Conservation (phyloP, 2,888 invertebrate species). For the Rhamphomyia laevipes region DNA sequence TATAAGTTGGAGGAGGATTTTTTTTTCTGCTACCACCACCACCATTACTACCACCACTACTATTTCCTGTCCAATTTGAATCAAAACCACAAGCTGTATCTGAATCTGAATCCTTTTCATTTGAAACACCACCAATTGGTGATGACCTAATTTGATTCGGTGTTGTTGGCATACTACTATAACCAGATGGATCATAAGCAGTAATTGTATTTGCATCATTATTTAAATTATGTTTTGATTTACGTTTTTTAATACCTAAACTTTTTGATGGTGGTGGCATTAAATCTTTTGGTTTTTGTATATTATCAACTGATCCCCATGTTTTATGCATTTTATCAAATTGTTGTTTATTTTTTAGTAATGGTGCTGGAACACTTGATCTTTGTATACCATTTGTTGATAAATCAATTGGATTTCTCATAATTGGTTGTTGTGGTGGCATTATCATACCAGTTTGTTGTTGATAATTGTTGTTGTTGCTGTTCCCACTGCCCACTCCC, state of each 20-base stretch:
- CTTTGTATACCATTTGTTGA: conserved; percentile 16
- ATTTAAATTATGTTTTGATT: conserved; percentile 5
- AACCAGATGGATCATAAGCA: conserved; percentile 40
- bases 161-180: conserved; percentile 55
- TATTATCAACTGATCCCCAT: conserved; percentile 85
- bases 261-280: conserved; percentile 70
- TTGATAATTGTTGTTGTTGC: conserved; percentile 37
- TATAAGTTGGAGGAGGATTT: conserved; percentile 5
- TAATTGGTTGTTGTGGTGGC: conserved; percentile 27
- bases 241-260: conserved; percentile 50
- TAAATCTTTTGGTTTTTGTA: conserved; percentile 44
- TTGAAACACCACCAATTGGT: conserved; percentile 11
- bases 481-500: conserved; percentile 54
- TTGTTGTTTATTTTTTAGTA: conserved; percentile 22
- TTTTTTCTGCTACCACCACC: neutral
- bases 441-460: conserved; percentile 26
- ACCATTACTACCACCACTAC: conserved; percentile 15
- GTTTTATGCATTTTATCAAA: conserved; percentile 68
- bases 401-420: conserved; percentile 22
- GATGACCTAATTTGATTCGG: conserved; percentile 43
- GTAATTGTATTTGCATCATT: conserved; percentile 15
- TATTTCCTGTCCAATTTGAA: conserved; percentile 48
- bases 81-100: conserved; percentile 83
- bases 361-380: conserved; percentile 28
- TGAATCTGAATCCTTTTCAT: conserved; percentile 60